Evolutionary conservation across 64 coral and sea anemone genomes (phyloP), one percentile per base, ranked within the genome.

Genomic region (Porites lutea): DNA sequence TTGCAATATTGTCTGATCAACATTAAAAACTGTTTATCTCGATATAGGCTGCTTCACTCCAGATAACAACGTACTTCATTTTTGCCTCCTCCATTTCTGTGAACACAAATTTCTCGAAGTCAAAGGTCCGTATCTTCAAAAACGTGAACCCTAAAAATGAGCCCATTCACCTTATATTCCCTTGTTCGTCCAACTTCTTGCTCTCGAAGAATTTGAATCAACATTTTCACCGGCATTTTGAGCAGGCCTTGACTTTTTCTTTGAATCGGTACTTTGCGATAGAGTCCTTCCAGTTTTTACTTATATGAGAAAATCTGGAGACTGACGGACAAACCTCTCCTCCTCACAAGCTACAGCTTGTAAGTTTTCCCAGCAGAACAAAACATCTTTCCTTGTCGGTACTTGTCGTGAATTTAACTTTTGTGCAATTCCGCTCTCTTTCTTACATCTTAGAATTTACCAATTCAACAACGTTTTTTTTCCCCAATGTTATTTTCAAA

Each of bases 301-400:
- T 14, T 68, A 68, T 68, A n/a, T 68, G 65, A 68, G 65, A 3
- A 68, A 68, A 68, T 68, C 13, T 68, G 65, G 65, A 68, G 8
- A 68, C n/a, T n/a, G 13, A 12, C 20, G 8, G 65, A 14, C 65
- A 5, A 68, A 22, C 65, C 60, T 68, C 20, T 68, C 65, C 65
- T 68, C 65, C 8, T 68, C 65, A n/a, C 65, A 68, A 14, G 8
- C 13, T 68, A 68, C 13, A 14, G 65, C 65, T 14, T 68, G 65
- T 12, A 8, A 68, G 13, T 68, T 68, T 68, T 68, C 8, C 4
- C 20, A 68, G 13, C 65, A 68, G 65, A 68, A 6, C 65, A 14
- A 68, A 68, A n/a, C 65, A 68, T 68, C 65, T 68, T 68, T 8
- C 65, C 65, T 68, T 68, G 65, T 68, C 65, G 65, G 8, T 68